Percentiles rank a stretch among this genome's conserved stretches.
Conservation (phyloP, 2,888 invertebrate species). For the Frankliniella intonsa region DNA sequence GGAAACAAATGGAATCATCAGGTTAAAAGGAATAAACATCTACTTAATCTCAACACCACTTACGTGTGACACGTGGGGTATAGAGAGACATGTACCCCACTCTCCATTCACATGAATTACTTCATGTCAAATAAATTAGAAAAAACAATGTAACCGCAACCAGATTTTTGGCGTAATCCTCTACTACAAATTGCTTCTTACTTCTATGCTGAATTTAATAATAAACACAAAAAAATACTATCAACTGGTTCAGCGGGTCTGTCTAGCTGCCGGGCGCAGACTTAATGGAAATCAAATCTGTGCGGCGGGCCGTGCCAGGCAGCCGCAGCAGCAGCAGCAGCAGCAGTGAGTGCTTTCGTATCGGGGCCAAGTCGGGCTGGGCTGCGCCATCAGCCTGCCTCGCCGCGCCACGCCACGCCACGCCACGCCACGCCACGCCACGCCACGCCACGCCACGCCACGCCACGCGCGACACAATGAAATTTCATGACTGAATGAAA, state of each 20-base stretch:
- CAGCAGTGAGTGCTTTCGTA: neutral
- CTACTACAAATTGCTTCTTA: too few relatives aligned
- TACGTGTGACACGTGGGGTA: too few relatives aligned
- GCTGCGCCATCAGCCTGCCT: neutral
- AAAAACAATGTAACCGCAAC: neutral
- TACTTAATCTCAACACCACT: too few relatives aligned
- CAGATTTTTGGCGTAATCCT: too few relatives aligned
- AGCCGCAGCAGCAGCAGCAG: neutral
- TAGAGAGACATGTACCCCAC: too few relatives aligned
- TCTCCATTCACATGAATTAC: too few relatives aligned
- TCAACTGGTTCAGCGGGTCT: too few relatives aligned
- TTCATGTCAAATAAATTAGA: neutral
- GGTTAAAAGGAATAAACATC: too few relatives aligned
- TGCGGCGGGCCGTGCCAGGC: neutral
- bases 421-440: neutral
- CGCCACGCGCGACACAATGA: neutral
- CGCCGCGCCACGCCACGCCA: neutral
- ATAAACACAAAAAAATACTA: too few relatives aligned
- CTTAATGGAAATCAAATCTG: neutral
- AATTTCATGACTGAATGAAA: constrained; percentile 23
- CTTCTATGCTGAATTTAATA: too few relatives aligned
- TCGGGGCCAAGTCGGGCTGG: neutral
- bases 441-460: neutral
- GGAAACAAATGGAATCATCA: too few relatives aligned
- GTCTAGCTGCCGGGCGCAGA: too few relatives aligned